Base-by-base conservation (phyloP, 92 coral and sea anemone species). In the Pocillopora grandis region DNA sequence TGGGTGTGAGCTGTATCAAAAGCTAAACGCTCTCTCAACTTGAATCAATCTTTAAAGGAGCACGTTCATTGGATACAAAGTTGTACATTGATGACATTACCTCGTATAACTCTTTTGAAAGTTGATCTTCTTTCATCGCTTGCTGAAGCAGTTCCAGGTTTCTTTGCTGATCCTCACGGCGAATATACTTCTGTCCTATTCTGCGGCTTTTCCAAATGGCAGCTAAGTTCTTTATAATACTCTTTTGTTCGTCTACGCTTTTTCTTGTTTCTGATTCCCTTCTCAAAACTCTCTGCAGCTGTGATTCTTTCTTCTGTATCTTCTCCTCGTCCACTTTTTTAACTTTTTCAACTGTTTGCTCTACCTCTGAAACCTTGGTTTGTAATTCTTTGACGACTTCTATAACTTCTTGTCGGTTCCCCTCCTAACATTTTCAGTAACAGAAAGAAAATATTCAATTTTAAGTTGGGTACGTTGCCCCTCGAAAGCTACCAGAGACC, bases 131-230 rank as follows among this genome's bases (percentile, higher is more conserved):
- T 5, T 78, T 92, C 90, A 94, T 76, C 37, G 97, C 95, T 77
- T 92, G 95, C 62, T 92, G 89, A 12, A 97, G 88, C 66, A 90
- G 76, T 72, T 92, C 89, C 3, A 97, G 90, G 84, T 97, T 97
- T 72, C 87, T 87, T 69, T 85, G 84, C 83, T 94, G 98, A 73
- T 94, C 99, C 17, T 80, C 80, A 42, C 87, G 92, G 70, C 93
- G 89, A 72, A 97, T 85, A 66, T 84, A 91, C 72, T 88, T 82
- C 70, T 94, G 98, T 20, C 98, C 95, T n/a, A 94, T 84, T 78
- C 98, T 86, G 8, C 98, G 80, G n/a, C 92, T 81, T 37, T 81
- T 85, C 98, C 98, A 94, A 17, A 91, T 92, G 6, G 93, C 78
- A 23, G 98, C 88, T 56, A 94, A 69, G 84, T 82, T 91, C 71